Conservation (phyloP, 2,113 vertebrate species). For the Mesitornis unicolor region DNA sequence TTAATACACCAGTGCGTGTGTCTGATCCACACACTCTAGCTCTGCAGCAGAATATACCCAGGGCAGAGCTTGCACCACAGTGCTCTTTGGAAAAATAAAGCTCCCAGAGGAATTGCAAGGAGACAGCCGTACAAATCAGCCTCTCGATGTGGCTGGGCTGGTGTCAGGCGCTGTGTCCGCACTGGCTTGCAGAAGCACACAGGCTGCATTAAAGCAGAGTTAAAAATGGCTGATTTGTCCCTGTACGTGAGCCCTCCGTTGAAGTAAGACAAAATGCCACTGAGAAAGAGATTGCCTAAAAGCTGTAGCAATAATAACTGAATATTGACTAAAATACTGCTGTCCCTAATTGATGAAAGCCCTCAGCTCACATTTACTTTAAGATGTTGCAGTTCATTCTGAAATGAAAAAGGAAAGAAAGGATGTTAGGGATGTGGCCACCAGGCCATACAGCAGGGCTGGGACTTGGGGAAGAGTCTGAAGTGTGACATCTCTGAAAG, state of each 20-base stretch:
- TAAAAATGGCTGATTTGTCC: not conserved
- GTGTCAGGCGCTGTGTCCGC: not conserved
- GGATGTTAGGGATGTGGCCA: not conserved
- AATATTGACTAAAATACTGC: not conserved
- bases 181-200: not conserved
- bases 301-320: not conserved
- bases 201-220: not conserved
- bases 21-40: not conserved
- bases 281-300: not conserved
- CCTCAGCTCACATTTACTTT: not conserved
- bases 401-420: no score
- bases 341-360: not conserved
- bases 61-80: accelerated
- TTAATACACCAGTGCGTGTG: not conserved
- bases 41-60: not conserved
- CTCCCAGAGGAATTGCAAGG: not conserved
- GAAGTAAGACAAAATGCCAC: not conserved
- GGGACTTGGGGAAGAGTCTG: not conserved
- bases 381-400: not conserved
- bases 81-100: not conserved
- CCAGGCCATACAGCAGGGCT: not conserved
- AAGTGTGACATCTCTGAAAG: accelerated
- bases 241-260: accelerated
- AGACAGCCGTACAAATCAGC: not conserved
- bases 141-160: not conserved